phyloP scores from a whole-genome alignment of 92 coral and sea anemone species.

The Ricordea florida region DNA sequence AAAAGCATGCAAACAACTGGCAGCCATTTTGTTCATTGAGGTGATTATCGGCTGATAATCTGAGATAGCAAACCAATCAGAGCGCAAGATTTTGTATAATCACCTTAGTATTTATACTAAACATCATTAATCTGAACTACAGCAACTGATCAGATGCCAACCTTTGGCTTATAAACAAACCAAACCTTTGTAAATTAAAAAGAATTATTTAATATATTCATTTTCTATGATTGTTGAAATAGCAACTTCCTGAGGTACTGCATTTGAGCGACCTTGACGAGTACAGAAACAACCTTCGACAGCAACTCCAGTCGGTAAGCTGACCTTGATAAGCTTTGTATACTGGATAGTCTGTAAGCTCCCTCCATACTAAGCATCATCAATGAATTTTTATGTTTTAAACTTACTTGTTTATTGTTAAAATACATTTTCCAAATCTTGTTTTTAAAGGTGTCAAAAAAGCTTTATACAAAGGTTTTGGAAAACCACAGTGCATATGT shows the following conservation, averaged over 20 bases:
- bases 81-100: neutral
- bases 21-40: too few relatives aligned
- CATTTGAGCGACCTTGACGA: slow-evolving; percentile 83
- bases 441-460: slow-evolving; percentile 93
- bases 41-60: too few relatives aligned
- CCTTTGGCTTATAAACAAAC: too few relatives aligned
- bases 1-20: too few relatives aligned
- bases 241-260: slow-evolving; percentile 92
- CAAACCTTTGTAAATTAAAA: too few relatives aligned
- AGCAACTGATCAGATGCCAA: too few relatives aligned
- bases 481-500: slow-evolving; percentile 96
- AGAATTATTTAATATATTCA: neutral
- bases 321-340: neutral
- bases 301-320: slow-evolving; percentile 92
- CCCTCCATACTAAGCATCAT: neutral
- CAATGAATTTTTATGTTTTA: neutral
- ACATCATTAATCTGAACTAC: too few relatives aligned
- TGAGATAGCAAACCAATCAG: too few relatives aligned
- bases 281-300: slow-evolving; percentile 83
- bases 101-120: neutral
- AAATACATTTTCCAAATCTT: neutral
- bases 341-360: neutral
- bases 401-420: neutral
- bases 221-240: neutral
- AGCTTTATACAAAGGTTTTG: slow-evolving; percentile 89